These are phyloP conservation scores for Ptychoptera albimana DNA, from an alignment of 2,888 invertebrate genomes.

Conservation along the genomic window DNA sequence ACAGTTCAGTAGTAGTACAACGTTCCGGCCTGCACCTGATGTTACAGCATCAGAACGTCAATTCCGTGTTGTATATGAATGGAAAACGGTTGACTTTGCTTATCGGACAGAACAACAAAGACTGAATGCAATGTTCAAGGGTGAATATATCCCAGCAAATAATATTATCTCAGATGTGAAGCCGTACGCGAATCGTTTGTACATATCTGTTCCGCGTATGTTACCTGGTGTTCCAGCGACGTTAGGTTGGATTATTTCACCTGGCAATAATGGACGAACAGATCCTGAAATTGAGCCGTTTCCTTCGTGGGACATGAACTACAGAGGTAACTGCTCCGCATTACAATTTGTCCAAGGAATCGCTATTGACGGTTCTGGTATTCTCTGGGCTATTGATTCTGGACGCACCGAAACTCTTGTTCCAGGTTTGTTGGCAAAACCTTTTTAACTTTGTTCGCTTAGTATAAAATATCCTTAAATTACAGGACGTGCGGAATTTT, in stretches of 20 bases:
- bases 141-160: constrained; percentile 48
- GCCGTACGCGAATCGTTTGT: constrained; percentile 48
- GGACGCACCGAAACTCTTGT: constrained; percentile 47
- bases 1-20: too few species aligned
- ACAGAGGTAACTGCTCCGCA: constrained; percentile 45
- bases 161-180: constrained; percentile 51
- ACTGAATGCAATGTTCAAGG: constrained; percentile 36
- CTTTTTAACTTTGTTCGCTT: constrained; percentile 9
- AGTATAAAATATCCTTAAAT: background rate
- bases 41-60: constrained; percentile 24
- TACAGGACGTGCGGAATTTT: constrained; percentile 27
- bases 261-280: constrained; percentile 31
- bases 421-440: constrained; percentile 14
- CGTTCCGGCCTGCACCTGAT: constrained; percentile 4
- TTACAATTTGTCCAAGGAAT: constrained; percentile 61
- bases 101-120: constrained; percentile 44
- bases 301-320: constrained; percentile 55
- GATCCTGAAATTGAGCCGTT: constrained; percentile 46
- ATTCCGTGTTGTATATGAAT: constrained; percentile 55
- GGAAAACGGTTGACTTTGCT: constrained; percentile 52
- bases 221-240: constrained; percentile 55
- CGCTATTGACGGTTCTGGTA: constrained; percentile 52
- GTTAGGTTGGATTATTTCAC: constrained; percentile 37
- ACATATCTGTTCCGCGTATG: constrained; percentile 53
- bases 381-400: constrained; percentile 53